Evolutionary conservation across 2,797 vertebrate genomes (phyloP).

Genomic region (Lycodopsis pacificus): DNA sequence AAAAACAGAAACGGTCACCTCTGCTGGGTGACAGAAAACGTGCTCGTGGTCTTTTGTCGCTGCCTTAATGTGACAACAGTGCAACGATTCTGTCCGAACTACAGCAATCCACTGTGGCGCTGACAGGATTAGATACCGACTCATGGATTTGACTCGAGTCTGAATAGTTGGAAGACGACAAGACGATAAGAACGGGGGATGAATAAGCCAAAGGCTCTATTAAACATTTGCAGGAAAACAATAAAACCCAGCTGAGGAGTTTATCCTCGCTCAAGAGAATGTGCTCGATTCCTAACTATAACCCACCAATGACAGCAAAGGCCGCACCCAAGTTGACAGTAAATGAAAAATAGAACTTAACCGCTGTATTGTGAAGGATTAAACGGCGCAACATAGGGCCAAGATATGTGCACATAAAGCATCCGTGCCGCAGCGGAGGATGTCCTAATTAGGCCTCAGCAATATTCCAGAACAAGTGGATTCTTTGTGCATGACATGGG

Average conservation of each 20-base stretch:
- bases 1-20: slow-evolving; percentile 21
- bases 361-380: slow-evolving; percentile 10
- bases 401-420: slow-evolving; percentile 21
- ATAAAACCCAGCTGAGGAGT: slow-evolving; percentile 10
- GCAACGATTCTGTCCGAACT: background rate
- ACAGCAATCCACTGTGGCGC: slow-evolving; percentile 13
- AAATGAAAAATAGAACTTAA: slow-evolving; percentile 42
- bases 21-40: background rate
- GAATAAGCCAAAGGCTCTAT: slow-evolving; percentile 32
- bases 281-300: slow-evolving; percentile 45
- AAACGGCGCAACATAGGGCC: slow-evolving; percentile 16
- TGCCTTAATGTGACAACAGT: background rate
- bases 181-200: background rate
- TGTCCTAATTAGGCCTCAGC: slow-evolving; percentile 45
- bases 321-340: slow-evolving; percentile 15
- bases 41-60: background rate
- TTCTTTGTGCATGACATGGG: slow-evolving; percentile 6
- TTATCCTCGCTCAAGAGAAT: slow-evolving; percentile 27
- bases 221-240: slow-evolving; percentile 34
- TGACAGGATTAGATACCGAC: slow-evolving; percentile 35
- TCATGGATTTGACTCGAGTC: slow-evolving; percentile 37
- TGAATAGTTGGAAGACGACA: slow-evolving; percentile 14
- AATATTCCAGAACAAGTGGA: slow-evolving; percentile 43
- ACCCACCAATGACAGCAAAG: slow-evolving; percentile 9
- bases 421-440: slow-evolving; percentile 25